phyloP scores from a whole-genome alignment of 2,797 vertebrate genomes.

The Tapera naevia region DNA sequence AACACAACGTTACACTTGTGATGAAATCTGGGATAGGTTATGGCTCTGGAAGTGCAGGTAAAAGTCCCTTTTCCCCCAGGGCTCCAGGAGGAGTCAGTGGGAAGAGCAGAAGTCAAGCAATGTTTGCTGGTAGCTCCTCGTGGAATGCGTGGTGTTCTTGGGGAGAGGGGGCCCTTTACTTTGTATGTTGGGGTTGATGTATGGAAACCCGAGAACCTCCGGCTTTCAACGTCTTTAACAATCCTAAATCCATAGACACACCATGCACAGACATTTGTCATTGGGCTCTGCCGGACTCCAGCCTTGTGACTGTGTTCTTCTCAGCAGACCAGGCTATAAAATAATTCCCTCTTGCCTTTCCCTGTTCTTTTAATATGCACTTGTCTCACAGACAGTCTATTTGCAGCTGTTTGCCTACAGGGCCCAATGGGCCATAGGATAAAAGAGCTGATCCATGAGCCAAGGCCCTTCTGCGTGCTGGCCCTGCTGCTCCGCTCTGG shows the following conservation, averaged over 20 bases:
- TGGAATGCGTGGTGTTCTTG: rapidly evolving
- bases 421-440: not conserved
- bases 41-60: not conserved
- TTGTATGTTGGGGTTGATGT: not conserved
- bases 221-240: not conserved
- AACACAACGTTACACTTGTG: no score
- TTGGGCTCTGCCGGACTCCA: not conserved
- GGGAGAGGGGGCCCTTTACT: not conserved
- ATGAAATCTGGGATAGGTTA: not conserved
- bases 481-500: not conserved
- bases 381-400: slow-evolving; percentile 59
- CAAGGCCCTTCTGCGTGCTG: rapidly evolving
- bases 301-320: not conserved
- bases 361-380: slow-evolving; percentile 38
- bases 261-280: not conserved
- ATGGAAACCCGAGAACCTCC: not conserved
- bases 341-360: slow-evolving; percentile 18
- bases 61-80: not conserved
- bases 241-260: not conserved
- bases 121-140: not conserved
- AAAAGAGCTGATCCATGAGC: not conserved
- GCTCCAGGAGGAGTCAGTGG: not conserved
- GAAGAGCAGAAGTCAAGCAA: not conserved
- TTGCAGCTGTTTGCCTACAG: slow-evolving; percentile 58
- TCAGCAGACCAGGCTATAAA: not conserved